Conservation (phyloP, 2,113 vertebrate species). For the Rallus limicola region DNA sequence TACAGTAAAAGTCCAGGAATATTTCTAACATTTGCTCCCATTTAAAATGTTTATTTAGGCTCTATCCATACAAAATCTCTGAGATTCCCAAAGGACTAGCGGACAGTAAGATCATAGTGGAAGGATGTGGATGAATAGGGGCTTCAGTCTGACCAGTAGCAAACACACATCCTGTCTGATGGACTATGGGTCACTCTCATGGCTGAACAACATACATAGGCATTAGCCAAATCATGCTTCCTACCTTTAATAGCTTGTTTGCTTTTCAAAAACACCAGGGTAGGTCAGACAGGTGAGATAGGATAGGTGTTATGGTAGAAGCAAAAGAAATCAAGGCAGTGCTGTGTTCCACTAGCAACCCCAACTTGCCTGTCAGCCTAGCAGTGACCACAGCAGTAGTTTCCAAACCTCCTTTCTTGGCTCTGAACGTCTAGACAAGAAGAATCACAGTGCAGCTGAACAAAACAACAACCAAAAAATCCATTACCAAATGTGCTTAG, state of each 20-base stretch:
- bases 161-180: neutral
- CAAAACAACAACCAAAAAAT: too few relatives aligned
- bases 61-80: neutral
- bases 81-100: neutral
- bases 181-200: neutral
- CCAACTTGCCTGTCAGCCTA: neutral
- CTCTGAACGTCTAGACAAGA: neutral
- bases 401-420: neutral
- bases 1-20: neutral
- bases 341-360: neutral
- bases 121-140: neutral
- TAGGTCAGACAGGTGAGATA: neutral
- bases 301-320: neutral
- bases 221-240: neutral
- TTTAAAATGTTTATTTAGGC: neutral
- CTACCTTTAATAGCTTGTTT: neutral
- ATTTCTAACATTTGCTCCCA: neutral
- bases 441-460: neutral
- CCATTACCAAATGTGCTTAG: neutral
- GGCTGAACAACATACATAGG: neutral
- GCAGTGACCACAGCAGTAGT: neutral
- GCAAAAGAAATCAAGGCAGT: neutral
- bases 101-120: fast-evolving
- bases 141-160: neutral
- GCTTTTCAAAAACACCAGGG: neutral